Percentiles rank a stretch among this genome's conserved stretches.
phyloP scores from a whole-genome alignment of 2,797 vertebrate species.

The Platyrinchus mystaceus region DNA sequence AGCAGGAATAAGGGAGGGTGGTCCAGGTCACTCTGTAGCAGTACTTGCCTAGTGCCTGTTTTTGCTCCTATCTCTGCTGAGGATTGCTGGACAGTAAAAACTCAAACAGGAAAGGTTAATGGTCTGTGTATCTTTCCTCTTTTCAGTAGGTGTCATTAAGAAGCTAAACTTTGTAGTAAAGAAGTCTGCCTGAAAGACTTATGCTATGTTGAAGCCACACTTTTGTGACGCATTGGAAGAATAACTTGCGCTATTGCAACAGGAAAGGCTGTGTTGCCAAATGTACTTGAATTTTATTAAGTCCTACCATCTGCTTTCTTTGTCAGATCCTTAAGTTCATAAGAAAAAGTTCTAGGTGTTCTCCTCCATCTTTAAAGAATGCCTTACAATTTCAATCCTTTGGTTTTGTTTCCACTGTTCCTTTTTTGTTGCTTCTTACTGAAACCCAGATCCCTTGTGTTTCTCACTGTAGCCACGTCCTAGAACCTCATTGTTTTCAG shows the following conservation, averaged over 20 bases:
- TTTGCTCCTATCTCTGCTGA: not conserved
- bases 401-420: not conserved
- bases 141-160: not conserved
- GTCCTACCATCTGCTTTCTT: slow-evolving; percentile 38
- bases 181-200: not conserved
- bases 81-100: not conserved
- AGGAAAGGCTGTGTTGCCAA: slow-evolving; percentile 24
- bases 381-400: not conserved
- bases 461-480: fast-evolving
- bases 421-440: not conserved
- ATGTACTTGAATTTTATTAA: slow-evolving; percentile 47
- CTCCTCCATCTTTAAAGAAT: not conserved
- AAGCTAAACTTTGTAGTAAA: not conserved
- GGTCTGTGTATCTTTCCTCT: not conserved
- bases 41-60: not conserved
- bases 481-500: not conserved
- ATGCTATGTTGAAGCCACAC: not conserved
- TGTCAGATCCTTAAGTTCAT: not conserved
- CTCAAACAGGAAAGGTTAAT: not conserved
- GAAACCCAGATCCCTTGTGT: not conserved
- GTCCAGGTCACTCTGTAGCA: not conserved
- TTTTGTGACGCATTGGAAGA: not conserved
- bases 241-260: not conserved
- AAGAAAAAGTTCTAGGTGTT: slow-evolving; percentile 6
- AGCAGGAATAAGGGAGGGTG: not conserved